phyloP scores from a whole-genome alignment of 2,113 vertebrate species.

The Benthochromis sp. region DNA sequence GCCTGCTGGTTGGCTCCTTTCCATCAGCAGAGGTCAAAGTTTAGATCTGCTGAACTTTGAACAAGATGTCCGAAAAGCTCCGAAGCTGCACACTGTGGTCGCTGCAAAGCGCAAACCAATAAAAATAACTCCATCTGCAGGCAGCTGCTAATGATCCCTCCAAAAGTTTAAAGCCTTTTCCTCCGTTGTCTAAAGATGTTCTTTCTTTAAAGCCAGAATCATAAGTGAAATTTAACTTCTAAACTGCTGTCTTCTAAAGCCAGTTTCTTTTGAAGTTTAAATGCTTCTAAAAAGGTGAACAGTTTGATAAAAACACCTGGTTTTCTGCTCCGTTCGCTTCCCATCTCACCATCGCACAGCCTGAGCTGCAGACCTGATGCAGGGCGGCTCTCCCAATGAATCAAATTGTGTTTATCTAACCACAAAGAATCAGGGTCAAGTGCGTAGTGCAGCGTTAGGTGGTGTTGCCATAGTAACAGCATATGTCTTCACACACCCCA shows the following conservation, averaged over 20 bases:
- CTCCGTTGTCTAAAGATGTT: neutral
- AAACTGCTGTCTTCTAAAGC: neutral
- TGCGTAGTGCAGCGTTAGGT: neutral
- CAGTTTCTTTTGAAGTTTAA: neutral
- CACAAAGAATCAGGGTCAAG: conserved; percentile 42
- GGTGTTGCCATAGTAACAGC: conserved; percentile 56
- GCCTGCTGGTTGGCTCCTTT: neutral
- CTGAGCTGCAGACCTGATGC: neutral
- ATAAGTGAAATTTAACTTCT: neutral
- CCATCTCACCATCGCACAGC: neutral
- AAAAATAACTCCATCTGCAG: neutral
- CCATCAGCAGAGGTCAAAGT: neutral
- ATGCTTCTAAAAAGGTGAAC: neutral
- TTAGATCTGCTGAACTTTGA: neutral
- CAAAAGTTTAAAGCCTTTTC: neutral
- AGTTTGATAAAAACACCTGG: neutral
- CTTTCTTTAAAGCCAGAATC: neutral
- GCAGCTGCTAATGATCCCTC: neutral
- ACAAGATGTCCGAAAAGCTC: neutral
- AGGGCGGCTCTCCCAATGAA: neutral
- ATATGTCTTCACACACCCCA: conserved; percentile 29
- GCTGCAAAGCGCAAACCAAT: neutral
- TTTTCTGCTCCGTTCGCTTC: neutral
- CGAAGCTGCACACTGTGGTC: rapidly evolving
- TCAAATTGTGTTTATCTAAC: conserved; percentile 45